Evolutionary conservation across 2,888 invertebrate species (phyloP).

Genomic region (Lathronympha strigana): DNA sequence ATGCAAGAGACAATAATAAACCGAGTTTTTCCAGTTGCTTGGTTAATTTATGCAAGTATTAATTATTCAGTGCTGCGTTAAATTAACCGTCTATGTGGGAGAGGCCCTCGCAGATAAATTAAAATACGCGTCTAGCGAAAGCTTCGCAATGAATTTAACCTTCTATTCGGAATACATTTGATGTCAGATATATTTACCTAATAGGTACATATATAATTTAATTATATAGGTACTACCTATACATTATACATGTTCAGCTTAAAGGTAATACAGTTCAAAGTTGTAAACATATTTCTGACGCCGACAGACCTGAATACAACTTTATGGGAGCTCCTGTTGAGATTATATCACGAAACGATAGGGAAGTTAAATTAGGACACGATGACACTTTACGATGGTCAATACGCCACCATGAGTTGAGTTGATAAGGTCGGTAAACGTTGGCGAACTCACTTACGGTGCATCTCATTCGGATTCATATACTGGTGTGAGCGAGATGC

Average conservation of each 20-base stretch:
- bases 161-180: background rate
- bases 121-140: background rate
- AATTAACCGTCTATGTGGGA: constrained; percentile 9
- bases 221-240: no score
- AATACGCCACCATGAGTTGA: no score
- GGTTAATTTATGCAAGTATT: background rate
- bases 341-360: constrained; percentile 19
- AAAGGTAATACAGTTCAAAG: background rate
- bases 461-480: no score
- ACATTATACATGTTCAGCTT: no score
- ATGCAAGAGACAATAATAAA: no score
- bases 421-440: no score
- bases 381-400: background rate
- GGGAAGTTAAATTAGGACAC: constrained; percentile 13
- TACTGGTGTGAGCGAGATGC: no score
- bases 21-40: background rate
- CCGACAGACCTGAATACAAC: background rate
- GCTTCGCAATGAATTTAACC: background rate
- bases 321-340: constrained; percentile 6
- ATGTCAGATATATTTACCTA: background rate
- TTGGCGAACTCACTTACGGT: no score
- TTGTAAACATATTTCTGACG: background rate
- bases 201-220: background rate
- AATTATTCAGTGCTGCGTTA: background rate
- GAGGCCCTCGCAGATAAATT: constrained; percentile 8